A percentile compares a stretch with the other conserved stretches of the same genome.
Evolutionary conservation across 2,888 invertebrate genomes (phyloP).

Genomic region (Scelioninae gen. 1): DNA sequence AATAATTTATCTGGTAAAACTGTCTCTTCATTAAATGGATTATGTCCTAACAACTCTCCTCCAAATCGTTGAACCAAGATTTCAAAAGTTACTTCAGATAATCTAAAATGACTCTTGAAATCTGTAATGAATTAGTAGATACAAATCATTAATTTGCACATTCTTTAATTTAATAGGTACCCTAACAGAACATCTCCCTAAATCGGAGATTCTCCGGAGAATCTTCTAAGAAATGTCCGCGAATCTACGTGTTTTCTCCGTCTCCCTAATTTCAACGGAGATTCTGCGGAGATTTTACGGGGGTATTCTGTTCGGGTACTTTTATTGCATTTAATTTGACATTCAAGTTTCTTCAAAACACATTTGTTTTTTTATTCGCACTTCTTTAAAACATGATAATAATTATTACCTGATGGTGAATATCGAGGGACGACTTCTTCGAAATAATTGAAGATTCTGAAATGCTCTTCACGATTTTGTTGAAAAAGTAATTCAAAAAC

Average conservation of each 20-base stretch:
- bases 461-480: not conserved
- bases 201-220: no score
- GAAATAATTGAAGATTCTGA: slow-evolving; percentile 2
- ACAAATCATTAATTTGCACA: no score
- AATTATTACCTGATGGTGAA: slow-evolving; percentile 6
- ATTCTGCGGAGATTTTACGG: no score
- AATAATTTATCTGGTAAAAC: slow-evolving; percentile 12
- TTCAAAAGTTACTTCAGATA: slow-evolving; percentile 17
- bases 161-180: no score
- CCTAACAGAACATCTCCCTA: no score
- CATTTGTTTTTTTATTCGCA: not conserved
- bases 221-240: no score
- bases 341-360: not conserved
- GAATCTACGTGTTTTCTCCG: no score
- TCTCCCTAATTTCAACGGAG: no score
- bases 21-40: slow-evolving; percentile 9
- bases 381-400: not conserved
- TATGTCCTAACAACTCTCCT: not conserved
- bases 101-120: slow-evolving; percentile 26
- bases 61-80: slow-evolving; percentile 9
- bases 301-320: no score
- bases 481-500: slow-evolving; percentile 4
- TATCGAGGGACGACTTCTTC: not conserved
- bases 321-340: not conserved
- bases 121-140: not conserved